Evolutionary conservation across 2,888 invertebrate genomes (phyloP), one percentile per base, ranked within the genome.

Genomic region (Salticus scenicus): DNA sequence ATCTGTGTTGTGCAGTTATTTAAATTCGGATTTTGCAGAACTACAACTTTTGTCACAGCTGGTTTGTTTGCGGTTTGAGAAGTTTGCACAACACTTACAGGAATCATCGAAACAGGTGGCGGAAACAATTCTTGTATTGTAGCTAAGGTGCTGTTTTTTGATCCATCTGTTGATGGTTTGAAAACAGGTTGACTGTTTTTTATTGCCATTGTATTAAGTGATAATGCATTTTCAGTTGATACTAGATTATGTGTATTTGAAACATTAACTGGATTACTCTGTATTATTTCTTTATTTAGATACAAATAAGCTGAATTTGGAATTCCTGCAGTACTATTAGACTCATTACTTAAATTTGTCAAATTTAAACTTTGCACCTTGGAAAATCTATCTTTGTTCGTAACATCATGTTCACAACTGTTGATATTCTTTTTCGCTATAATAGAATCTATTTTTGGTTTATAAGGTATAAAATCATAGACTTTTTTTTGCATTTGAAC

Each of bases 91-190:
- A 72, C 41, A 31, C 71, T 28, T 28, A 83, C 76, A 0, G 82
- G 76, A 47, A 83, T 47, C 72, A 83, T 67, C 0, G 76, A 72
- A 30, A 76, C 33, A 12, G 75, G 76, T n/a, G 72, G 37, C 2
- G 76, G 71, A 12, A 76, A 71, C 20, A 76, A 8, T 24, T 57
- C 57, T 57, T 57, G 57, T 17, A 57, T 8, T 1, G 57, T 24
- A n/a, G 20, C 17, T 1, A 57, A 24, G 17, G 57, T 24, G 24
- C 17, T 17, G 5, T 57, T 47, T 17, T 47, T 7, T 2, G 47
- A 12, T 12, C 17, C 47, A n/a, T n/a, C n/a, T n/a, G n/a, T n/a
- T n/a, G n/a, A n/a, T n/a, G n/a, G n/a, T n/a, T n/a, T n/a, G n/a
- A n/a, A n/a, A n/a, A n/a, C n/a, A n/a, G n/a, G n/a, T n/a, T n/a